Evolutionary conservation across 2,797 vertebrate species (phyloP).

Genomic region (Poeciliopsis turneri): DNA sequence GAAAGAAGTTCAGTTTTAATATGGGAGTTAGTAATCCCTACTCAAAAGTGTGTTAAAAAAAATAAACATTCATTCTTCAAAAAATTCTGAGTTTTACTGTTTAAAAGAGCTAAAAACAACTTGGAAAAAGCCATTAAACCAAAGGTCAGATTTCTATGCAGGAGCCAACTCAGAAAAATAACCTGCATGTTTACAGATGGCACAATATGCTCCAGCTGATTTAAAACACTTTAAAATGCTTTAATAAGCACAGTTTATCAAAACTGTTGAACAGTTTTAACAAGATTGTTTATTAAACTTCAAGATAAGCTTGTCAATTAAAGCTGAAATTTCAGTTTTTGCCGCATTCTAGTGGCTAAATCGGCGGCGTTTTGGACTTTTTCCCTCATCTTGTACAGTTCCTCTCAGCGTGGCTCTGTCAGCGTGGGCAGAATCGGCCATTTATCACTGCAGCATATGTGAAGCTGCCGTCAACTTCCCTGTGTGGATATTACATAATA

Average conservation of each 20-base stretch:
- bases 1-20: neutral
- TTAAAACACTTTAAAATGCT: neutral
- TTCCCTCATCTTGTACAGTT: neutral
- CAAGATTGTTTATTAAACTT: neutral
- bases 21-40: neutral
- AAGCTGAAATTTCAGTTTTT: neutral
- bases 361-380: neutral
- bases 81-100: neutral
- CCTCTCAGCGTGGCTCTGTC: neutral
- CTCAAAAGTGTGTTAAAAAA: neutral
- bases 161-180: neutral
- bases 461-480: constrained; percentile 2
- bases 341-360: constrained; percentile 46
- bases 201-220: neutral
- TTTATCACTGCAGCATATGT: constrained; percentile 2
- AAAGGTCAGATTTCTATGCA: neutral
- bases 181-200: neutral
- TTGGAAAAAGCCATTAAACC: neutral
- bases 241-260: neutral
- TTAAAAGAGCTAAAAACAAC: neutral
- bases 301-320: neutral
- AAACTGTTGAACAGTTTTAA: too few species aligned
- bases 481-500: neutral
- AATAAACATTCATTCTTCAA: neutral
- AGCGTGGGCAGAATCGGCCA: neutral